A percentile compares a stretch with the other conserved stretches of the same genome.
Evolutionary conservation across 2,113 vertebrate species (phyloP).

Genomic region (Eptesicus fuscus): DNA sequence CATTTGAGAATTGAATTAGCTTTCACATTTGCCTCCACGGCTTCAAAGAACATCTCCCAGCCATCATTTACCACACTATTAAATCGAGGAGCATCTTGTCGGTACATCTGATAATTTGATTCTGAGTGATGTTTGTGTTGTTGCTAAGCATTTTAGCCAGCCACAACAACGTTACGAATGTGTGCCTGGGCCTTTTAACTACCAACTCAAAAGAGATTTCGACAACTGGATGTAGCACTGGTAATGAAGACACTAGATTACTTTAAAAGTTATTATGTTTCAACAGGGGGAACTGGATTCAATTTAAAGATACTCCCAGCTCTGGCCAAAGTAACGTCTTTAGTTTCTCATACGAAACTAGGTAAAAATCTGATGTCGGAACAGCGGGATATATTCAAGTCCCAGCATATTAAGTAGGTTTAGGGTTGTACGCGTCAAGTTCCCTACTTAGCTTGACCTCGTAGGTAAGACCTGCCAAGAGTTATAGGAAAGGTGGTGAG

Average conservation of each 20-base stretch:
- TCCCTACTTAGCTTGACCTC: neutral
- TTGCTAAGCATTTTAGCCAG: constrained; percentile 86
- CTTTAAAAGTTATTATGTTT: constrained; percentile 66
- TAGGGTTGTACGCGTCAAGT: neutral
- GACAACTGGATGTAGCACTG: constrained; percentile 46
- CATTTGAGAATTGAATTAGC: constrained; percentile 86
- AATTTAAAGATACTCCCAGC: constrained; percentile 70
- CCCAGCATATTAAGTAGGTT: neutral
- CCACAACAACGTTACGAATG: constrained; percentile 73
- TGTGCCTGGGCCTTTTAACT: constrained; percentile 73
- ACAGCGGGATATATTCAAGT: neutral
- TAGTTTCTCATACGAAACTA: constrained; percentile 64
- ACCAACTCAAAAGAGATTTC: constrained; percentile 62
- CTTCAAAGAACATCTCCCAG: constrained; percentile 87
- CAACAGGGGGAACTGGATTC: constrained; percentile 57
- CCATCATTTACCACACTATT: constrained; percentile 88
- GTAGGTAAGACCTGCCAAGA: neutral
- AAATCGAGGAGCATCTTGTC: constrained; percentile 82
- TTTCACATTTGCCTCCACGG: constrained; percentile 80
- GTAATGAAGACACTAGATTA: constrained; percentile 67
- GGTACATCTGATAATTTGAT: constrained; percentile 88
- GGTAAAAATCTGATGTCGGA: constrained; percentile 57
- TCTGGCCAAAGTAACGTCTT: constrained; percentile 50
- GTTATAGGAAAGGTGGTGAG: neutral
- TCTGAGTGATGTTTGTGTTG: constrained; percentile 90